Evolutionary conservation across 92 coral and sea anemone species (phyloP).

Genomic region (Epizoanthus ramosus): DNA sequence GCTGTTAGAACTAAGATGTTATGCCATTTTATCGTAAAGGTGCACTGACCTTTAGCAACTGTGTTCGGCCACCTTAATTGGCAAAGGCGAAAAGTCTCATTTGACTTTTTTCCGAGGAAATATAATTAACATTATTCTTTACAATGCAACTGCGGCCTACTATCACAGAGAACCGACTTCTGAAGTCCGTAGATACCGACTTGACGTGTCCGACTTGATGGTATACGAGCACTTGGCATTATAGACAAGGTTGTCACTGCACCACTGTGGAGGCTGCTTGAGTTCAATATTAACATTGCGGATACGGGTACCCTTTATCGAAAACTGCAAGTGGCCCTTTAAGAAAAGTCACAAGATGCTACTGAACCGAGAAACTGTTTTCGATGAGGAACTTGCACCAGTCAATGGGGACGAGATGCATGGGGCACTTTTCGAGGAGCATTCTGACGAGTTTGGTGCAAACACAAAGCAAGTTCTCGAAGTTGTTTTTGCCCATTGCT

Average conservation of each 20-base stretch:
- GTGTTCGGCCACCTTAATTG: no score
- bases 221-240: not conserved
- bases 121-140: not conserved
- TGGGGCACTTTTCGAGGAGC: slow-evolving; percentile 3
- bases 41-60: no score
- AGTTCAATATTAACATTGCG: not conserved
- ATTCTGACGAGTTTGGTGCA: not conserved
- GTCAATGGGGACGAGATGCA: slow-evolving; percentile 1
- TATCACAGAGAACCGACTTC: slow-evolving; percentile 24
- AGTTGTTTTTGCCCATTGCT: not conserved
- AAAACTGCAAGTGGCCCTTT: slow-evolving; percentile 17
- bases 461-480: slow-evolving; percentile 21
- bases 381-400: slow-evolving; percentile 1
- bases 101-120: slow-evolving; percentile 11
- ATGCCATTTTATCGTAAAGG: no score
- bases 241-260: slow-evolving; percentile 22
- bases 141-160: slow-evolving; percentile 7
- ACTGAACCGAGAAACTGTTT: not conserved
- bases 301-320: not conserved
- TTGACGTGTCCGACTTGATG: no score
- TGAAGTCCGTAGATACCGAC: not conserved
- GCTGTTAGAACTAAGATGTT: no score
- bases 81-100: slow-evolving; percentile 11
- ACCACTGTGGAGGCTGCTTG: slow-evolving; percentile 22
- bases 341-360: slow-evolving; percentile 13